These are phyloP conservation scores for Pedionomus torquatus DNA, from an alignment of 2,113 vertebrate species.

Conservation along the genomic window DNA sequence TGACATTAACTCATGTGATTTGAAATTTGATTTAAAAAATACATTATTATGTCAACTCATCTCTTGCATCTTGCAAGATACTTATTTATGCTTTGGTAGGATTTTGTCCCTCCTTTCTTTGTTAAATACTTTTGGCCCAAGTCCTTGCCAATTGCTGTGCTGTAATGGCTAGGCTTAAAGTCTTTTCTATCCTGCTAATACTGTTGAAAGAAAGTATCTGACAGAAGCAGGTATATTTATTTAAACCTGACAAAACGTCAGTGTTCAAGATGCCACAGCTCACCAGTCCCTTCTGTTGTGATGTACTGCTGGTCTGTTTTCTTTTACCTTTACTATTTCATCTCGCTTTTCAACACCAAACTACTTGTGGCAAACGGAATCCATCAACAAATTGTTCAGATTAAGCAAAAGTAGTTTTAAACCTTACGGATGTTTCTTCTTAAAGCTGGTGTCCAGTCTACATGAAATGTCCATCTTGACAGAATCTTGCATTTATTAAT, in stretches of 20 bases:
- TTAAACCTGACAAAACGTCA: not conserved
- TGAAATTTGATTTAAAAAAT: not conserved
- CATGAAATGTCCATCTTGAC: not conserved
- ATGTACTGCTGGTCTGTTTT: not conserved
- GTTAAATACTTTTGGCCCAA: not conserved
- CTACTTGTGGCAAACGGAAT: not conserved
- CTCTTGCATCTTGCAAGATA: not conserved
- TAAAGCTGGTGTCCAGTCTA: not conserved
- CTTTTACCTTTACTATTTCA: not conserved
- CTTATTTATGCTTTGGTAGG: not conserved
- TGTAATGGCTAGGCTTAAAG: not conserved
- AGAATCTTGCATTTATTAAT: not conserved
- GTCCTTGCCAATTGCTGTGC: not conserved
- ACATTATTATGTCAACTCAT: not conserved
- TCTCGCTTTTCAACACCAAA: not conserved
- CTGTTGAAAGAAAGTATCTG: not conserved
- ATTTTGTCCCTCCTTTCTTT: not conserved
- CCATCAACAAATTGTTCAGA: not conserved
- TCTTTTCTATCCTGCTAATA: not conserved
- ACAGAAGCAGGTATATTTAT: not conserved
- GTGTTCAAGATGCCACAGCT: not conserved
- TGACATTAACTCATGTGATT: not conserved
- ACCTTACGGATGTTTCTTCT: not conserved
- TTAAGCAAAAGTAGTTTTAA: too few species aligned
- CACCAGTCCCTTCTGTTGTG: not conserved